Conservation (phyloP, 2,888 invertebrate species). For the Temnothorax unifasciatus region DNA sequence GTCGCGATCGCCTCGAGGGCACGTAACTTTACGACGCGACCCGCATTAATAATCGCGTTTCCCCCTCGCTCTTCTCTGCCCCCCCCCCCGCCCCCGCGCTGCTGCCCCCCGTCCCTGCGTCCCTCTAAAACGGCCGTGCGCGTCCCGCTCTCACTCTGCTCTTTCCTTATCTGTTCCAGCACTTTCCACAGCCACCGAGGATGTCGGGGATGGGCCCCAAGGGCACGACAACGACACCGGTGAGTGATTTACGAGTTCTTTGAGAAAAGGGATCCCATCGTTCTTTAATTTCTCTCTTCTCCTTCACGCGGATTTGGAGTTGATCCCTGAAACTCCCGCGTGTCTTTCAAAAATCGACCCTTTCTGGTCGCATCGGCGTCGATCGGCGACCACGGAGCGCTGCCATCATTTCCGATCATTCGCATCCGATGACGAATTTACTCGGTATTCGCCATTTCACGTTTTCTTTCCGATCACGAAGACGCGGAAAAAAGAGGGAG, state of each 20-base stretch:
- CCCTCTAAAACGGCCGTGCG: slow-evolving; percentile 11
- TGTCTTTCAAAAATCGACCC: not conserved
- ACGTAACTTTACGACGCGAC: slow-evolving; percentile 67
- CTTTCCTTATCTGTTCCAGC: slow-evolving; percentile 78
- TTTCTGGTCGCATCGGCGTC: not conserved
- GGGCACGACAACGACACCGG: slow-evolving; percentile 82
- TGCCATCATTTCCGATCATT: too few relatives aligned
- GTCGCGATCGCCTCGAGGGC: slow-evolving; percentile 70
- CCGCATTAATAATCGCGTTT: slow-evolving; percentile 67
- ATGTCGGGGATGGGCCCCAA: slow-evolving; percentile 80
- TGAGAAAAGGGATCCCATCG: not conserved
- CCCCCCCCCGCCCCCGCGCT: too few relatives aligned
- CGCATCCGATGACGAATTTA: not conserved
- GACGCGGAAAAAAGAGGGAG: not conserved
- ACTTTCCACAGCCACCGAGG: slow-evolving; percentile 82
- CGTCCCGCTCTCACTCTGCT: slow-evolving; percentile 38
- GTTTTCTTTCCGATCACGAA: not conserved
- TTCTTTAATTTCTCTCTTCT: slow-evolving; percentile 1
- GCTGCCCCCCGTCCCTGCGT: not conserved
- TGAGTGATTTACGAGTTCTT: slow-evolving; percentile 72
- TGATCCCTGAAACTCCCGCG: not conserved
- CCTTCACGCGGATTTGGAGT: not conserved
- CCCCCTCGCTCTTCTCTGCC: not conserved
- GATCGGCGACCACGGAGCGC: too few relatives aligned
- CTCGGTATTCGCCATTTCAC: not conserved